phyloP scores from a whole-genome alignment of 2,888 invertebrate genomes.

The Polydrusus cervinus region DNA sequence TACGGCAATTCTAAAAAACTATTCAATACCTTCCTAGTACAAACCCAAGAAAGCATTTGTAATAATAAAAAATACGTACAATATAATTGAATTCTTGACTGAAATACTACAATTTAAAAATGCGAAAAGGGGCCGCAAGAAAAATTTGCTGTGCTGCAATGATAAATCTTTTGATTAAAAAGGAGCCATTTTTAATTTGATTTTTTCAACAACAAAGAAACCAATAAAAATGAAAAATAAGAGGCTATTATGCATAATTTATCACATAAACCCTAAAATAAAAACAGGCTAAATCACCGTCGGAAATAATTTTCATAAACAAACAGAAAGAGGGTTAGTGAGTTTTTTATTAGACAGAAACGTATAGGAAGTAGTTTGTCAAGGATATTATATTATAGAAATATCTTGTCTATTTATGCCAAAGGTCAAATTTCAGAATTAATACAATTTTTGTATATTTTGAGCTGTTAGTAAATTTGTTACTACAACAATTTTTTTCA shows the following conservation, averaged over 20 bases:
- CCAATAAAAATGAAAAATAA: conserved; percentile 28
- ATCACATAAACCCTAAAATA: conserved; percentile 10
- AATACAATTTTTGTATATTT: neutral
- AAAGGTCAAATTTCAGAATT: neutral
- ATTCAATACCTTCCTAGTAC: too few relatives aligned
- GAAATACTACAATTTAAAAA: neutral
- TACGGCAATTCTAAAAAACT: too few relatives aligned
- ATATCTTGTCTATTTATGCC: neutral
- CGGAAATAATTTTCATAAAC: conserved; percentile 19
- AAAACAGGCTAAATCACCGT: conserved; percentile 14
- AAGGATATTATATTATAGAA: too few relatives aligned
- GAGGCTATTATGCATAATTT: conserved; percentile 23
- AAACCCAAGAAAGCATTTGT: too few relatives aligned
- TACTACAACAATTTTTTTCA: too few relatives aligned
- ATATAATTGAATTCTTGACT: neutral
- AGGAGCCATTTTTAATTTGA: conserved; percentile 15
- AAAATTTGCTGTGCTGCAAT: neutral
- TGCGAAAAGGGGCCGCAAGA: conserved; percentile 1
- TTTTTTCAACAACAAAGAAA: conserved; percentile 25
- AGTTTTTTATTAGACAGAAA: conserved; percentile 19
- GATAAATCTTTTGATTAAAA: conserved; percentile 20
- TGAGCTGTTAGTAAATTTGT: neutral
- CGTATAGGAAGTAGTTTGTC: conserved; percentile 14
- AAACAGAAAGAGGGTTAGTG: conserved; percentile 18
- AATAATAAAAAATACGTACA: neutral